A percentile compares a stretch with the other conserved stretches of the same genome.
Conservation (phyloP, 2,888 invertebrate species). For the Criorhina ranunculi region DNA sequence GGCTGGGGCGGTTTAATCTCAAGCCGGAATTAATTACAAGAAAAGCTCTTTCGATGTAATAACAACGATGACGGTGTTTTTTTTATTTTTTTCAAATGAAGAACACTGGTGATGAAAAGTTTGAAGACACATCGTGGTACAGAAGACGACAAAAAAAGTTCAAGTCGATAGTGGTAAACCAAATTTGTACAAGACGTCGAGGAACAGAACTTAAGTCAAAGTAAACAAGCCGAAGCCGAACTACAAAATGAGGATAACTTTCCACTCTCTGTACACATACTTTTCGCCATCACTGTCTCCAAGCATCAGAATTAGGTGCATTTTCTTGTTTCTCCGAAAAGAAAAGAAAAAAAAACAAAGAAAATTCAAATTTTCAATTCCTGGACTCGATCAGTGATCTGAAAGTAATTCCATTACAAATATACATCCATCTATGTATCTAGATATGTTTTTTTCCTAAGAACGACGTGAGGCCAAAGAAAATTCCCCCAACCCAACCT, state of each 20-base stretch:
- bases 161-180: no score
- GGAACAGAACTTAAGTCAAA: no score
- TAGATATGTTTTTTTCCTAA: slow-evolving; percentile 57
- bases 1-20: slow-evolving; percentile 40
- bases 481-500: slow-evolving; percentile 74
- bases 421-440: slow-evolving; percentile 28
- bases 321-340: slow-evolving; percentile 30
- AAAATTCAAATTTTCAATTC: slow-evolving; percentile 45
- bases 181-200: no score
- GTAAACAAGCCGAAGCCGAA: no score
- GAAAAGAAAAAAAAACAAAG: neutral
- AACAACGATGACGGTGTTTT: slow-evolving; percentile 11
- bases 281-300: neutral
- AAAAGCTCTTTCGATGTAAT: slow-evolving; percentile 49
- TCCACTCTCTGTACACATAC: neutral
- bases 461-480: slow-evolving; percentile 74
- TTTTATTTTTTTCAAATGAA: neutral
- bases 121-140: neutral
- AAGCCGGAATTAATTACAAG: slow-evolving; percentile 57
- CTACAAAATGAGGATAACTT: no score
- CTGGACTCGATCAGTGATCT: slow-evolving; percentile 54
- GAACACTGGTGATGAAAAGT: neutral
- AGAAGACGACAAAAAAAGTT: no score
- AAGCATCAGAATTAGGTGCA: slow-evolving; percentile 28
- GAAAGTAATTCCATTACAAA: slow-evolving; percentile 50